Evolutionary conservation across 1,140 invertebrate species (phyloP).

Genomic region (Sitobion miscanthi): DNA sequence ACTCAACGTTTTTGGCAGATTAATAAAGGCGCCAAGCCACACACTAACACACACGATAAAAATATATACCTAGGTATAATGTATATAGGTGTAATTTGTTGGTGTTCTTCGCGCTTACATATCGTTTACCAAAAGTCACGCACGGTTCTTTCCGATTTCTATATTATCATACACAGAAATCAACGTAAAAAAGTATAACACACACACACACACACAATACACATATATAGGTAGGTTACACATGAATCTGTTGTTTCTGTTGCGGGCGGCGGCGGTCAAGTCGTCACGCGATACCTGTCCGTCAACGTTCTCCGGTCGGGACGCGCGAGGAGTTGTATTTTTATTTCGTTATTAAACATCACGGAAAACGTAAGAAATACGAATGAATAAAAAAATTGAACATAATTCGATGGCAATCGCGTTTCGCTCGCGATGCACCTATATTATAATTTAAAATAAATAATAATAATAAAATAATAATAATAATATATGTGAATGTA

Average conservation of each 20-base stretch:
- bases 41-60: not conserved
- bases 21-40: not conserved
- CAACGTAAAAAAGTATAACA: not conserved
- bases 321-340: not conserved
- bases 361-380: not conserved
- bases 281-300: constrained; percentile 2
- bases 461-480: not conserved
- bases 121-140: constrained; percentile 1
- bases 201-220: not conserved
- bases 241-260: not conserved
- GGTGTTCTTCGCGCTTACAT: not conserved
- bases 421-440: not conserved
- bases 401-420: constrained; percentile 13
- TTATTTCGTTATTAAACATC: not conserved
- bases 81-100: not conserved
- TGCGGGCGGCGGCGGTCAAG: not conserved
- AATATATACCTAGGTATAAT: not conserved
- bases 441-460: not conserved
- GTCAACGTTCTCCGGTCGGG: not conserved
- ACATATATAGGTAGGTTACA: too few relatives aligned
- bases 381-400: not conserved
- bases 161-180: not conserved
- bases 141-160: constrained; percentile 3
- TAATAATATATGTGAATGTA: not conserved
- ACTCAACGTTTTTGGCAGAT: constrained; percentile 7